These are phyloP conservation scores for Pavo muticus DNA, from an alignment of 2,113 vertebrate genomes.

Conservation along the genomic window DNA sequence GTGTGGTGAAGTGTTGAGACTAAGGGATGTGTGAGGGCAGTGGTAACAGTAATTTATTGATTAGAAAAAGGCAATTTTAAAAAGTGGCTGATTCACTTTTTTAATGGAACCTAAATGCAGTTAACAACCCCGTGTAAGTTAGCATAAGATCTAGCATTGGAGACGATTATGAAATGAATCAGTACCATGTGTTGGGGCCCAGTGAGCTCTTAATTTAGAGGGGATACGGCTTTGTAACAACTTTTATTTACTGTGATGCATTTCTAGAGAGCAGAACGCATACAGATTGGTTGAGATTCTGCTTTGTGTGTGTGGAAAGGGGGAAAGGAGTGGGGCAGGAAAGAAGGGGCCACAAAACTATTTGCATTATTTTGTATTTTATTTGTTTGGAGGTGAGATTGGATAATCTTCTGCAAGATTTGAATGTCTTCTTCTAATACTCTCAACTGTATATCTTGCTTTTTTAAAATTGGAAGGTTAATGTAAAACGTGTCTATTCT, in stretches of 20 bases:
- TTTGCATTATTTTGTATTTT: slow-evolving; percentile 34
- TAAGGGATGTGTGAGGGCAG: background rate
- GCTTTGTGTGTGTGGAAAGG: background rate
- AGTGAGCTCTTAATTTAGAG: slow-evolving; percentile 11
- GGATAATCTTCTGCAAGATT: slow-evolving; percentile 61
- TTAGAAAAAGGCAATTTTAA: background rate
- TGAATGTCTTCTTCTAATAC: slow-evolving; percentile 69
- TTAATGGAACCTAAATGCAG: background rate
- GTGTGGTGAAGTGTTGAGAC: background rate
- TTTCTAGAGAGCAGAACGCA: background rate
- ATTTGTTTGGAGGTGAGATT: slow-evolving; percentile 43
- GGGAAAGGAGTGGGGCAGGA: background rate
- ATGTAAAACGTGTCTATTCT: slow-evolving; percentile 66
- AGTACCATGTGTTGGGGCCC: background rate
- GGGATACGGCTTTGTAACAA: slow-evolving; percentile 48
- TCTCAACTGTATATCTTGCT: slow-evolving; percentile 72
- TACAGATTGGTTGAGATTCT: background rate
- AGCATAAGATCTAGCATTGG: background rate
- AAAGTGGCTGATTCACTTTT: background rate
- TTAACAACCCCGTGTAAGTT: background rate
- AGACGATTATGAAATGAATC: background rate
- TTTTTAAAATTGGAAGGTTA: slow-evolving; percentile 64
- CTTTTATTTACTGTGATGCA: slow-evolving; percentile 24
- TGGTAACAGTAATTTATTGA: background rate
- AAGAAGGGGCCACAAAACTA: slow-evolving; percentile 47